Evolutionary conservation across 2,113 vertebrate genomes (phyloP), one percentile per base, ranked within the genome.

Genomic region (Sceloporus tristichus): DNA sequence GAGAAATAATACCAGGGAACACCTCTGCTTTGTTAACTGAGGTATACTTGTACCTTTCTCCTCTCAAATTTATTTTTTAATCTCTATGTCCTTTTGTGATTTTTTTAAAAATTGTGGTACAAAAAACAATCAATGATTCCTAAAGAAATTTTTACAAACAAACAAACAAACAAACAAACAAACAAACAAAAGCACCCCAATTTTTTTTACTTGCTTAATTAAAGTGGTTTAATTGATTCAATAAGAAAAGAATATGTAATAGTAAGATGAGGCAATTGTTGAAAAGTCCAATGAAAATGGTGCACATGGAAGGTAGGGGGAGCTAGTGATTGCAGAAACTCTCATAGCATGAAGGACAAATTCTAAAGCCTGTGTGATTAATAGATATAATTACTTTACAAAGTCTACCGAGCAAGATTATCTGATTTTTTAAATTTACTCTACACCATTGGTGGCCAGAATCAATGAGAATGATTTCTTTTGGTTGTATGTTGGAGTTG

Each of bases 381-480:
- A 96, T 96, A 95, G 94, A 89, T 82, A 87, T 95, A 96, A 97
- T 97, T 96, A 96, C 92, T 95, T 96, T 95, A 95, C 92, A 34
- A 34, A 34, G 34, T 34, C 34, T 34, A 34, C 34, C 34, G 34
- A 34, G 34, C 34, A 34, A 34, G 34, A 34, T 34, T 34, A 34
- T 34, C 34, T 34, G 34, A 34, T 34, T 34, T 34, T 34, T 34
- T 34, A 34, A 34, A 34, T 34, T 34, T 34, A 34, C 34, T 34
- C 34, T 34, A 34, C 34, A 34, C 34, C 34, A 34, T 34, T 34
- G 34, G 34, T 34, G 34, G 34, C 34, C 34, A 34, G 34, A 34
- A 34, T 34, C 34, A 34, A 34, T 34, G 34, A 34, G 34, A 34
- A 34, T 34, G 34, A 34, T 34, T 34, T 34, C 34, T 34, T 34